These are phyloP conservation scores for Pseudotriccus pelzelni DNA, from an alignment of 2,797 vertebrate genomes.

Conservation along the genomic window DNA sequence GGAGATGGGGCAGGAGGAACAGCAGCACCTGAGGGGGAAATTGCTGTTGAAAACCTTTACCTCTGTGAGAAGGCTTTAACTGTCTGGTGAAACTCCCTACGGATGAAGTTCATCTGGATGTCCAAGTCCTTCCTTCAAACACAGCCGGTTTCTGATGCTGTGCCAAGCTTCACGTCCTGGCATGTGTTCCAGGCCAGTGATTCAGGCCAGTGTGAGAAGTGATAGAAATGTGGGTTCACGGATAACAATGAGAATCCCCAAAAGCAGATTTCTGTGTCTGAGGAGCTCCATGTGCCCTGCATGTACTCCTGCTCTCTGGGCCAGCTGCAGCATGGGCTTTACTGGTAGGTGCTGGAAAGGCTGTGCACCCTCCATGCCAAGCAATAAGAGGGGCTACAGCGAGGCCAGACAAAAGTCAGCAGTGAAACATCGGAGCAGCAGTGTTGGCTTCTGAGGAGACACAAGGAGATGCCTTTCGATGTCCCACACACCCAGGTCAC, in stretches of 20 bases:
- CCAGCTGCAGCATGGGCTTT: not conserved
- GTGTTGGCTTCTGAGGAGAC: rapidly evolving
- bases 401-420: not conserved
- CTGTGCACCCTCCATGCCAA: not conserved
- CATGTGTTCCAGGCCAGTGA: rapidly evolving
- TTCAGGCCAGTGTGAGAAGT: not conserved
- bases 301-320: not conserved
- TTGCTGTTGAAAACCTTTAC: not conserved
- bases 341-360: not conserved
- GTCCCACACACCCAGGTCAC: rapidly evolving
- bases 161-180: rapidly evolving
- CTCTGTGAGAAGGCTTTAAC: not conserved
- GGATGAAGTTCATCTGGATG: not conserved
- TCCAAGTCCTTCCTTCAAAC: not conserved
- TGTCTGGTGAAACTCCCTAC: not conserved
- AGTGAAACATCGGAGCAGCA: not conserved
- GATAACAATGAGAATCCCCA: not conserved
- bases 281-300: not conserved
- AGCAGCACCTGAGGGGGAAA: not conserved
- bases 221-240: rapidly evolving
- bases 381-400: not conserved
- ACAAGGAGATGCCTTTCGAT: not conserved
- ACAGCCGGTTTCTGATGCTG: rapidly evolving
- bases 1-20: not conserved
- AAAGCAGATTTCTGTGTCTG: not conserved